phyloP scores from a whole-genome alignment of 2,113 vertebrate genomes.

The Equus quagga region DNA sequence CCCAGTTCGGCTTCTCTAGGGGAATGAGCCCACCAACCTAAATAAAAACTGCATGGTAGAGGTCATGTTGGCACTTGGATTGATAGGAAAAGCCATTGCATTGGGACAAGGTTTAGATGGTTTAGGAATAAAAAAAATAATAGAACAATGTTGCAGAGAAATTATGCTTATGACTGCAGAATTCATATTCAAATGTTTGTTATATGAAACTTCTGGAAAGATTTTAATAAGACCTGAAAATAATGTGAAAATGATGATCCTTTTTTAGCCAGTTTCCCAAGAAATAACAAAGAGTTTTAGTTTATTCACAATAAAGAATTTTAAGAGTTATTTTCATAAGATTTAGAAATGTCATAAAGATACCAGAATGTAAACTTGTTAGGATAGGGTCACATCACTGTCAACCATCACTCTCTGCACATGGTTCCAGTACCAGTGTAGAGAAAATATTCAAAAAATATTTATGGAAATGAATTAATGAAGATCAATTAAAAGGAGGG shows the following conservation, averaged over 20 bases:
- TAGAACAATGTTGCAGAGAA: neutral
- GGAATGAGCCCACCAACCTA: neutral
- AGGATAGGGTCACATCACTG: neutral
- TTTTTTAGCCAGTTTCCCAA: neutral
- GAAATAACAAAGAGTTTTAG: neutral
- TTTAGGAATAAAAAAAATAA: neutral
- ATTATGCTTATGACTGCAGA: neutral
- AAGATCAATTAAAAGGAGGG: neutral
- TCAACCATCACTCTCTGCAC: neutral
- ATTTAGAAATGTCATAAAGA: slow-evolving; percentile 15
- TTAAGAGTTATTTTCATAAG: neutral
- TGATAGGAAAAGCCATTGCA: neutral
- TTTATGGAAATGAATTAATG: neutral
- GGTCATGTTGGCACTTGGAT: neutral
- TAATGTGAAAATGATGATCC: neutral
- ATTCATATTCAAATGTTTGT: neutral
- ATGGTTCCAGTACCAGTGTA: neutral
- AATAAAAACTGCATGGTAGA: neutral
- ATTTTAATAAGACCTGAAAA: neutral
- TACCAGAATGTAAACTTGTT: neutral
- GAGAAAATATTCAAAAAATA: neutral
- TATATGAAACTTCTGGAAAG: neutral
- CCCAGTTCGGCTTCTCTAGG: neutral
- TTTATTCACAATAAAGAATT: neutral
- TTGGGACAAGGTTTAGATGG: neutral